Evolutionary conservation across 2,113 vertebrate genomes (phyloP).

Genomic region (Sterna hirundo): DNA sequence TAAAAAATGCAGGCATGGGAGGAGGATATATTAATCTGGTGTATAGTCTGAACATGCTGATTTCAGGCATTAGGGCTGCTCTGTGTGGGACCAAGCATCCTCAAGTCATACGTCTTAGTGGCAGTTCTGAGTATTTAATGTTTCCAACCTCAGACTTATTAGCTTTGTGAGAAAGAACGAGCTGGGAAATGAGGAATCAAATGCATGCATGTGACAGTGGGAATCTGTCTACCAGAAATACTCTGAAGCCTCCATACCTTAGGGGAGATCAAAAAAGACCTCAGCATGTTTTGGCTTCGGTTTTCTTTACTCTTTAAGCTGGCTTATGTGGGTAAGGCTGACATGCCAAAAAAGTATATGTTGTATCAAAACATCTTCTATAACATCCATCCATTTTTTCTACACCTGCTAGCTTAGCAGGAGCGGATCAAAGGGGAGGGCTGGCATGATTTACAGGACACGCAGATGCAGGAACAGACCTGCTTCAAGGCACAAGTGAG

Average conservation of each 20-base stretch:
- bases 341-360: slow-evolving; percentile 21
- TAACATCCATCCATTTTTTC: not conserved
- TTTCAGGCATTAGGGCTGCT: not conserved
- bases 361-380: slow-evolving; percentile 18
- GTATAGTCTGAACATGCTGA: not conserved
- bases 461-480: slow-evolving; percentile 9
- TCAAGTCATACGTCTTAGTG: not conserved
- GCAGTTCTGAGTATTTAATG: not conserved
- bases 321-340: slow-evolving; percentile 17
- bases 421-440: not conserved
- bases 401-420: slow-evolving; percentile 13
- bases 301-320: slow-evolving; percentile 30
- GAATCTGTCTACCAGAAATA: slow-evolving; percentile 11
- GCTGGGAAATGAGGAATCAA: not conserved
- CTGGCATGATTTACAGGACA: slow-evolving; percentile 36
- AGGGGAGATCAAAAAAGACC: slow-evolving; percentile 30
- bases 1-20: not conserved
- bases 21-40: not conserved
- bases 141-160: not conserved
- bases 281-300: not conserved
- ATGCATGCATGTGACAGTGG: not conserved
- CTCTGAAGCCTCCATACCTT: not conserved
- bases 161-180: not conserved
- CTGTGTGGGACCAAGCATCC: not conserved
- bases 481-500: slow-evolving; percentile 14